Percentiles rank a stretch among this genome's conserved stretches.
Conservation (phyloP, 1,140 invertebrate species). For the Carposina sasakii region DNA sequence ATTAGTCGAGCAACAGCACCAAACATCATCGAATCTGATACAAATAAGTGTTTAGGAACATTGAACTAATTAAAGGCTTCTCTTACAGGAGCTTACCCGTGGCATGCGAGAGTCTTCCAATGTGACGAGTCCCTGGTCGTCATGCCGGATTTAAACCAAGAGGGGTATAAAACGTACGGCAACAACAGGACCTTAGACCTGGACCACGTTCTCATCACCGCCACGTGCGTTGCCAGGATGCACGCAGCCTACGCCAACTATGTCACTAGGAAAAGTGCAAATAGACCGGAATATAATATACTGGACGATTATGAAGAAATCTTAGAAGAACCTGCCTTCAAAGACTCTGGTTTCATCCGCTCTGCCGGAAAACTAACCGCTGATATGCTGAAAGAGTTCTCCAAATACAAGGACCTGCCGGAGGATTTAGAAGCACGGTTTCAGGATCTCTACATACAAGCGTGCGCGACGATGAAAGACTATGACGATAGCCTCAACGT, state of each 20-base stretch:
- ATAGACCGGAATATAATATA: conserved; percentile 20
- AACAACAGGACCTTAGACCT: conserved; percentile 31
- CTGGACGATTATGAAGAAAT: conserved; percentile 26
- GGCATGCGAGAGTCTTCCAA: conserved; percentile 36
- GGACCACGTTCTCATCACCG: conserved; percentile 28
- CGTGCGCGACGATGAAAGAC: conserved; percentile 33
- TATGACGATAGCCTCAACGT: conserved; percentile 50
- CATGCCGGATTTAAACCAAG: conserved; percentile 36
- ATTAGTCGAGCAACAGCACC: no score
- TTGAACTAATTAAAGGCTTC: no score
- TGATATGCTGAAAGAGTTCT: conserved; percentile 38
- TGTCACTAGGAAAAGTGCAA: conserved; percentile 24
- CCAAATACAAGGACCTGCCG: conserved; percentile 26
- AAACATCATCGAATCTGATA: no score
- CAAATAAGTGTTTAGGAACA: no score
- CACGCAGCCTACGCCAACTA: conserved; percentile 49
- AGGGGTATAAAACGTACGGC: conserved; percentile 34
- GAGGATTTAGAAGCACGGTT: conserved; percentile 33
- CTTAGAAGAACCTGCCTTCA: conserved; percentile 35
- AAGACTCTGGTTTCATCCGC: conserved; percentile 37
- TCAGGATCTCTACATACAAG: conserved; percentile 28
- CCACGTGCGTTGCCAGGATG: conserved; percentile 39
- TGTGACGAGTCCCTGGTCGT: conserved; percentile 41
- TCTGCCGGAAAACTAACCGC: conserved; percentile 35
- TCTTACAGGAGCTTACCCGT: conserved; percentile 35